Evolutionary conservation across 2,797 vertebrate species (phyloP), one percentile per base, ranked within the genome.

Genomic region (Pseudopleuronectes americanus): DNA sequence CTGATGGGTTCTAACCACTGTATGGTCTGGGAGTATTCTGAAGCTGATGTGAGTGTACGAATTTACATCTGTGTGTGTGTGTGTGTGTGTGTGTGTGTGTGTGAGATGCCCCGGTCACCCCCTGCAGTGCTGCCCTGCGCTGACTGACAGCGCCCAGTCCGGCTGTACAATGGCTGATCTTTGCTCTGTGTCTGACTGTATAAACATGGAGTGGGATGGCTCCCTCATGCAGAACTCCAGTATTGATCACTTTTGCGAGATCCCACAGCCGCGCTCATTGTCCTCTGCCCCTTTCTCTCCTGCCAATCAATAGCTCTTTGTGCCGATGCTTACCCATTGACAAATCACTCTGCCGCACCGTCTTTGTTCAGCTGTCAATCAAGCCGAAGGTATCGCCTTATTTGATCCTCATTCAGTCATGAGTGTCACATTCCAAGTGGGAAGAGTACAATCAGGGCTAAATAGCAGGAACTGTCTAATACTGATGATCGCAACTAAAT

Each of bases 291-390:
- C 84, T 91, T 91, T 92, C 88, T 91, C 83, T 77, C 45, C 80
- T 69, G 66, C 86, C 85, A 90, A 93, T 95, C 95, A 94, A 95
- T 95, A 91, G 87, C 83, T 92, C 93, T 94, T 95, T 94, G 93
- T 94, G 90, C 85, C 76, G 89, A 90, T 90, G 90, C 89, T 84
- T 87, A 92, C 87, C 87, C 90, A 92, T 85, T 92, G 92, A 93
- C 92, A 93, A 95, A 94, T 94, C 93, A 92, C 92, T 93, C 93
- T 79, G 89, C 68, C 77, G 85, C 83, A 76, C 84, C 83, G 87
- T 65, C 81, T 92, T 93, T 94, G 90, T 95, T 53, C 36, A 80
- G 70, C 87, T 94, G 94, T 93, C 95, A 95, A 63, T 95, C 94
- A 94, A 90, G 74, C 17, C 0, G 60, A 83, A 87, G 74, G 84